Conservation (phyloP, 1,140 invertebrate genomes). For the Lordiphosa mommai region DNA sequence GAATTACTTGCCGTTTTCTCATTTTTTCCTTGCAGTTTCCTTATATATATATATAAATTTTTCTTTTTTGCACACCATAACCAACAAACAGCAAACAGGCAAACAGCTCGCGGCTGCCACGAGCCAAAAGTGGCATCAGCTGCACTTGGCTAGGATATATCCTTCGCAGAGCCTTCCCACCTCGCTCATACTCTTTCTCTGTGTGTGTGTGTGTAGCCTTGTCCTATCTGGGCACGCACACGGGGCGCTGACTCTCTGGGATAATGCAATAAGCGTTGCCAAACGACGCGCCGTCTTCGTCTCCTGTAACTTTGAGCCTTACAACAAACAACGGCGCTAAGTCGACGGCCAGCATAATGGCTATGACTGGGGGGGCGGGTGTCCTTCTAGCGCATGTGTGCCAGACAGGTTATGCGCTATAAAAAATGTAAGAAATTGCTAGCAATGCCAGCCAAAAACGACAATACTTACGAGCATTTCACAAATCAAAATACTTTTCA, state of each 20-base stretch:
- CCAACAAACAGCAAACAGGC: conserved; percentile 50
- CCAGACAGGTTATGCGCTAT: conserved; percentile 74
- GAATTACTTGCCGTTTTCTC: not conserved
- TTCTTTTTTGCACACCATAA: conserved; percentile 36
- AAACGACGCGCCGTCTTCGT: conserved; percentile 45
- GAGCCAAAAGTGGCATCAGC: conserved; percentile 74
- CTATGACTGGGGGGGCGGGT: not conserved
- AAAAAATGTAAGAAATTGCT: conserved; percentile 77
- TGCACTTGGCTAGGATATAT: conserved; percentile 72
- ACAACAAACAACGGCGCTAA: conserved; percentile 50
- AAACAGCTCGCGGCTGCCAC: conserved; percentile 67
- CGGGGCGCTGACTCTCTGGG: conserved; percentile 32
- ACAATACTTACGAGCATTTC: conserved; percentile 74
- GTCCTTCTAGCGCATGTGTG: conserved; percentile 53
- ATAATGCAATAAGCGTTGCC: conserved; percentile 75
- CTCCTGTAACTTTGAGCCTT: conserved; percentile 50
- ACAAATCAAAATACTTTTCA: conserved; percentile 73
- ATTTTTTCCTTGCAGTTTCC: conserved; percentile 18
- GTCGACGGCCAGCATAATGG: conserved; percentile 24
- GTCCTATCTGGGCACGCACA: conserved; percentile 41
- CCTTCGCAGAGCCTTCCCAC: conserved; percentile 15
- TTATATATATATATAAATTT: conserved; percentile 26
- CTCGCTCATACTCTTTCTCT: not conserved
- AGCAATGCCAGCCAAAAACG: conserved; percentile 61
- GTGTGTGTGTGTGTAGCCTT: not conserved